Base-by-base conservation (phyloP, 2,797 vertebrate species). In the Neosilurus hyrtlii region DNA sequence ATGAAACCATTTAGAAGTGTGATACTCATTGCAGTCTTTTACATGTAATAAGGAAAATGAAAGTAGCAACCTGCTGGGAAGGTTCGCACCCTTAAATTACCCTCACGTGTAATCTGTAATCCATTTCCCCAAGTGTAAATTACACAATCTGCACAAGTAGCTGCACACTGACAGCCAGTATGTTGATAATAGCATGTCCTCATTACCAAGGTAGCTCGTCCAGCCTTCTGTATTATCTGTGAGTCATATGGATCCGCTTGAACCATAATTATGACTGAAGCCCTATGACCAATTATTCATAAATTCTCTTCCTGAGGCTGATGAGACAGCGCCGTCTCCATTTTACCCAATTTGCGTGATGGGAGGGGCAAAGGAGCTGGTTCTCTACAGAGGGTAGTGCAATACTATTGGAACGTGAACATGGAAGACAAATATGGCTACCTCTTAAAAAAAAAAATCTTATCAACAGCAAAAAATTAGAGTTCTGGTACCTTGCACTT, bases 51-150 rank as follows among this genome's bases (percentile, higher is more conserved):
- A 83, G 79, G 85, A 86, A 82, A 82, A 86, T 70, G 59, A 73
- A 84, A 75, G 71, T 24, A 81, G 82, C 81, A 83, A 86, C 85
- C 82, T 86, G 84, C 83, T 82, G 81, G 84, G 81, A 79, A 78
- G 61, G 79, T 84, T 89, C 87, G 73, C 88, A 88, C 82, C 83
- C 74, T 85, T 72, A 89, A 87, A 87, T 89, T 85, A 86, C 68
- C 83, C 85, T 79, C 84, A 57, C 59, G 80, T 73, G 71, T 86
- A 79, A 88, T 88, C 81, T 85, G 85, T 80, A 76, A 73, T 78
- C 83, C 86, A 81, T 86, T 87, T 89, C 66, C 63, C 75, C 86
- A 88, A 90, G 89, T 92, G 86, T 85, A 87, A 87, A 86, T 87
- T 81, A 89, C 80, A 77, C 83, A 88, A 82, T 86, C 81, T 88